These are phyloP conservation scores for Dryadula phaetusa DNA, from an alignment of 2,888 invertebrate genomes.

Conservation along the genomic window DNA sequence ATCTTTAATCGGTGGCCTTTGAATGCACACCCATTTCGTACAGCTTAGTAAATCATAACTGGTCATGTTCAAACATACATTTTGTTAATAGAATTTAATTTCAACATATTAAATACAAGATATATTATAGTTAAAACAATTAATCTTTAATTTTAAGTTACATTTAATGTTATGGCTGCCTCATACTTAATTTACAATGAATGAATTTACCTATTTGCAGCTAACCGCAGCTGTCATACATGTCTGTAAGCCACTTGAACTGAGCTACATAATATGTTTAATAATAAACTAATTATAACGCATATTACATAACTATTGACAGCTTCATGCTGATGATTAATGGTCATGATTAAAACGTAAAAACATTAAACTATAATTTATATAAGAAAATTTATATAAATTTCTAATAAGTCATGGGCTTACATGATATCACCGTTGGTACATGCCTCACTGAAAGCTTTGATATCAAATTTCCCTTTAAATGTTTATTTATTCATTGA, in stretches of 20 bases:
- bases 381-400: too few relatives aligned
- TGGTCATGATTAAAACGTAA: not conserved
- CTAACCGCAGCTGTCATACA: constrained; percentile 31
- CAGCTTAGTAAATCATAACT: too few relatives aligned
- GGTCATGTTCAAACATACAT: too few relatives aligned
- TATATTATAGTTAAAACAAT: not conserved
- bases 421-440: not conserved
- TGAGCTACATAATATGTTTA: constrained; percentile 25
- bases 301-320: constrained; percentile 3
- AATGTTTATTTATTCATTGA: too few relatives aligned
- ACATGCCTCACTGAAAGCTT: too few relatives aligned
- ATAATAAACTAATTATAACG: constrained; percentile 26
- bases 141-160: constrained; percentile 1
- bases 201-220: constrained; percentile 3
- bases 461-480: too few relatives aligned
- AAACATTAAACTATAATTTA: not conserved
- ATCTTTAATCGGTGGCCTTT: too few relatives aligned
- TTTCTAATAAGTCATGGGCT: not conserved
- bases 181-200: constrained; percentile 19
- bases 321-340: not conserved
- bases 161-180: not conserved
- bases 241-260: constrained; percentile 27
- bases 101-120: too few relatives aligned
- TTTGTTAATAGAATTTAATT: too few relatives aligned
- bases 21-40: too few relatives aligned